A percentile compares a stretch with the other conserved stretches of the same genome.
These are phyloP conservation scores for Nycteola revayana DNA, from an alignment of 2,888 invertebrate genomes.

Conservation along the genomic window DNA sequence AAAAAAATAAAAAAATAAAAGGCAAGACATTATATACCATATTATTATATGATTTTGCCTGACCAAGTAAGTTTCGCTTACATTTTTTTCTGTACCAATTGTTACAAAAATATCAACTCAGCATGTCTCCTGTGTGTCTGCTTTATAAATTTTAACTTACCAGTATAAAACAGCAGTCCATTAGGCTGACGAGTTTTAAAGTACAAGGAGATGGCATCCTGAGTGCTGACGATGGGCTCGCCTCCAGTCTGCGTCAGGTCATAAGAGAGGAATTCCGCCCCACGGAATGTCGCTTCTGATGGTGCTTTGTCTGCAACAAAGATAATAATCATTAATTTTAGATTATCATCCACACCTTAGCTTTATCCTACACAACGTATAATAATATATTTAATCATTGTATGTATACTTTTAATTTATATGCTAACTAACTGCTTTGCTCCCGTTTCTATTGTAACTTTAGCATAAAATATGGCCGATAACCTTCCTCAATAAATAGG, in stretches of 20 bases:
- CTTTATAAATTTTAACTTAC: too few relatives aligned
- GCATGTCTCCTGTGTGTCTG: too few relatives aligned
- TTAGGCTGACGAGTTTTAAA: conserved; percentile 96
- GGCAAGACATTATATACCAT: too few relatives aligned
- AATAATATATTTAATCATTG: not conserved
- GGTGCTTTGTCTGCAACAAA: conserved; percentile 92
- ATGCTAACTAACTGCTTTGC: too few relatives aligned
- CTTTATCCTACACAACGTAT: not conserved
- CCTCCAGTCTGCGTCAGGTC: conserved; percentile 93
- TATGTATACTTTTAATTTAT: not conserved
- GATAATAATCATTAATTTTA: not conserved
- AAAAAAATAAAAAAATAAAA: too few relatives aligned
- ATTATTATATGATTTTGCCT: too few relatives aligned
- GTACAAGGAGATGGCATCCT: conserved; percentile 94
- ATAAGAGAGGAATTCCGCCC: conserved; percentile 95
- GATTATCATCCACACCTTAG: not conserved
- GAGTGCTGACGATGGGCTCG: conserved; percentile 93
- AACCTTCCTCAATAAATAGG: too few relatives aligned
- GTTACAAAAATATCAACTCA: too few relatives aligned
- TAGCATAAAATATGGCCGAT: too few relatives aligned
- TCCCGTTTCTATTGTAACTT: too few relatives aligned
- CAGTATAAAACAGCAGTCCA: conserved; percentile 96
- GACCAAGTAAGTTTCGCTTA: too few relatives aligned
- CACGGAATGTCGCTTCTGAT: conserved; percentile 96
- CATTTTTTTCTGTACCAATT: too few relatives aligned